Percentiles rank a stretch among this genome's conserved stretches.
These are phyloP conservation scores for Drosophila funebris DNA, from an alignment of 1,140 invertebrate species.

Conservation along the genomic window DNA sequence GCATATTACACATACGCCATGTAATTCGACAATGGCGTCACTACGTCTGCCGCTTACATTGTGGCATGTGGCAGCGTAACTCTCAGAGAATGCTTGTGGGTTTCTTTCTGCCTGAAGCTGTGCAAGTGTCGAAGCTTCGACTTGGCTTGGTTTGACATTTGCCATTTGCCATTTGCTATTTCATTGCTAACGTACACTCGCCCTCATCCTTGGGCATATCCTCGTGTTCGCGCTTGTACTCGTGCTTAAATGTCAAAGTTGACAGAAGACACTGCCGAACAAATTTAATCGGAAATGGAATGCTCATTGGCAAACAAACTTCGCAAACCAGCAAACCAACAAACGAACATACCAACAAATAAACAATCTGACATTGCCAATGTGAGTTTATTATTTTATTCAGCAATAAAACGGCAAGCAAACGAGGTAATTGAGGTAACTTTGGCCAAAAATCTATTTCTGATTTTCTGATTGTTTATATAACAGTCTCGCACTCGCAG, in stretches of 20 bases:
- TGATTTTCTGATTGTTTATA: constrained; percentile 12
- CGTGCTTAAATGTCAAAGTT: constrained; percentile 68
- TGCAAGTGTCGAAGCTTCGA: constrained; percentile 30
- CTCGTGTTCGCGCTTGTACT: background rate
- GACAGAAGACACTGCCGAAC: constrained; percentile 30
- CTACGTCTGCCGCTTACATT: constrained; percentile 41
- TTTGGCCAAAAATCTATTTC: background rate
- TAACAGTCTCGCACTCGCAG: background rate
- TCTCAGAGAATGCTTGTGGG: background rate
- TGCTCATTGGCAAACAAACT: constrained; percentile 16
- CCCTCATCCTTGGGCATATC: background rate
- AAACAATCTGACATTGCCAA: too few relatives aligned
- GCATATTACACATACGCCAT: constrained; percentile 56
- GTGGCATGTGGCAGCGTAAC: constrained; percentile 1
- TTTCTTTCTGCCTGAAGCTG: constrained; percentile 24
- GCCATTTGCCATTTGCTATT: constrained; percentile 73
- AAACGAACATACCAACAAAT: background rate
- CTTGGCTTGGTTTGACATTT: constrained; percentile 49
- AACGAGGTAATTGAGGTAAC: background rate
- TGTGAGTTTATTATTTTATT: constrained; percentile 52
- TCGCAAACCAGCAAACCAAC: background rate
- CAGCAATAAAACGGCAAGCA: background rate
- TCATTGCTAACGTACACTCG: constrained; percentile 7
- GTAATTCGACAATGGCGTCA: constrained; percentile 47
- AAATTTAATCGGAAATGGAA: constrained; percentile 37